These are phyloP conservation scores for Hippoglossus hippoglossus DNA, from an alignment of 2,797 vertebrate genomes.

Conservation along the genomic window DNA sequence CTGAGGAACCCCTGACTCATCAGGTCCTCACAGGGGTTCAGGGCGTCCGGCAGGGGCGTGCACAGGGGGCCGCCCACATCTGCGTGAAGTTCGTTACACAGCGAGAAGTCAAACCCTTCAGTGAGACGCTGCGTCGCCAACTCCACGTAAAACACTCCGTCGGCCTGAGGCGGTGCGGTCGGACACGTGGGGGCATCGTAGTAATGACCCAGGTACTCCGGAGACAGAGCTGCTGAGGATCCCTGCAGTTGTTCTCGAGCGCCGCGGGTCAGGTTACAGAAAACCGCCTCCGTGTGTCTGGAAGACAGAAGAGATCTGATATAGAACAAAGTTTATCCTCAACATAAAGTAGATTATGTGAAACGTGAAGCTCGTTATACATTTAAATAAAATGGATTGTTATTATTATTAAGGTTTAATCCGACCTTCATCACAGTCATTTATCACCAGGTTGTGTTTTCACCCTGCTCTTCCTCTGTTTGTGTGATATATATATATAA, in stretches of 20 bases:
- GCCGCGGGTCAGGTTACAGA: constrained; percentile 84
- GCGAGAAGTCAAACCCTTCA: constrained; percentile 83
- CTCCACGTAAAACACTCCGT: constrained; percentile 83
- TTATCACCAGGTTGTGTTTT: no score
- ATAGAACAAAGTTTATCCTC: no score
- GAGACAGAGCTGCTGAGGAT: constrained; percentile 22
- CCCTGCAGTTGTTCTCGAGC: constrained; percentile 28
- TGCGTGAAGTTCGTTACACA: constrained; percentile 70
- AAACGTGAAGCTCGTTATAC: no score
- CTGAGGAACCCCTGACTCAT: constrained; percentile 88
- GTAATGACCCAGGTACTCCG: constrained; percentile 34
- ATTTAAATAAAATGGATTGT: no score
- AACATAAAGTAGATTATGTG: no score
- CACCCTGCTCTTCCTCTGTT: no score
- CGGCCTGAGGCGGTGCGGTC: constrained; percentile 70
- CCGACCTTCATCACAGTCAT: no score
- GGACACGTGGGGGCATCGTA: constrained; percentile 75
- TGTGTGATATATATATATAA: no score
- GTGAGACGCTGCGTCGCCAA: constrained; percentile 77
- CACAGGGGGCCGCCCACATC: constrained; percentile 81
- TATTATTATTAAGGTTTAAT: no score
- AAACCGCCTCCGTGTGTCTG: constrained; percentile 85
- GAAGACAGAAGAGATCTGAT: constrained; percentile 42
- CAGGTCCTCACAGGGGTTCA: constrained; percentile 93
- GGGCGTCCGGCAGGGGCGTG: constrained; percentile 86